A percentile compares a stretch with the other conserved stretches of the same genome.
Conservation (phyloP, 2,113 vertebrate species). For the Entomyzon cyanotis region DNA sequence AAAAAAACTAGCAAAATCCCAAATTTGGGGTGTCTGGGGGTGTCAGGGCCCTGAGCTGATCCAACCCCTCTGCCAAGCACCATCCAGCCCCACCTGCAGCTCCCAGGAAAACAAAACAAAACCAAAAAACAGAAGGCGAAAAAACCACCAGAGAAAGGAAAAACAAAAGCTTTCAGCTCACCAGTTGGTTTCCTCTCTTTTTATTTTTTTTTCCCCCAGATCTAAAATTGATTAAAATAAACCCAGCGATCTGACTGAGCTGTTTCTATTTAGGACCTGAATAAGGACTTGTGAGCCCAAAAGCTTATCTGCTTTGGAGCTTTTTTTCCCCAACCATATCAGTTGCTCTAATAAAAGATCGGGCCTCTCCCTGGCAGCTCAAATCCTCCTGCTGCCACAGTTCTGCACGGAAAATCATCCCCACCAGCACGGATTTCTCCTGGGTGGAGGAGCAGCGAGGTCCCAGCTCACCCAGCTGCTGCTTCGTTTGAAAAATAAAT, state of each 20-base stretch:
- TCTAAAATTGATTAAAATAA: slow-evolving; percentile 63
- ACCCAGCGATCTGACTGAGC: slow-evolving; percentile 38
- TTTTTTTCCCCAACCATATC: not conserved
- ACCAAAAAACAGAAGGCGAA: rapidly evolving
- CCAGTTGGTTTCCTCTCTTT: not conserved
- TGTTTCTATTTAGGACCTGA: slow-evolving; percentile 49
- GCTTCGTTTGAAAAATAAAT: not conserved
- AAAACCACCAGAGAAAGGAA: not conserved
- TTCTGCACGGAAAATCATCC: not conserved
- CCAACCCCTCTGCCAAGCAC: not conserved
- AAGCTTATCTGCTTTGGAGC: slow-evolving; percentile 59
- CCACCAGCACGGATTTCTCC: not conserved
- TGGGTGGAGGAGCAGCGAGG: not conserved
- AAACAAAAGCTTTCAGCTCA: not conserved
- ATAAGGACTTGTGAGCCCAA: slow-evolving; percentile 33
- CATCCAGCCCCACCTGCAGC: rapidly evolving
- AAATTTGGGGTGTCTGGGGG: not conserved
- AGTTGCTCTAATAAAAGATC: slow-evolving; percentile 6
- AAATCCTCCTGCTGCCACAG: not conserved
- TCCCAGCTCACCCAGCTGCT: not conserved
- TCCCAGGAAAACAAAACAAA: not conserved
- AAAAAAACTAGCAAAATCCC: not conserved
- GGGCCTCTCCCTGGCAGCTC: not conserved
- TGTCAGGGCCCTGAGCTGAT: rapidly evolving
- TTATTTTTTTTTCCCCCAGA: not conserved